Percentiles rank a stretch among this genome's conserved stretches.
phyloP scores from a whole-genome alignment of 1,140 invertebrate species.

The Cherax destructor region DNA sequence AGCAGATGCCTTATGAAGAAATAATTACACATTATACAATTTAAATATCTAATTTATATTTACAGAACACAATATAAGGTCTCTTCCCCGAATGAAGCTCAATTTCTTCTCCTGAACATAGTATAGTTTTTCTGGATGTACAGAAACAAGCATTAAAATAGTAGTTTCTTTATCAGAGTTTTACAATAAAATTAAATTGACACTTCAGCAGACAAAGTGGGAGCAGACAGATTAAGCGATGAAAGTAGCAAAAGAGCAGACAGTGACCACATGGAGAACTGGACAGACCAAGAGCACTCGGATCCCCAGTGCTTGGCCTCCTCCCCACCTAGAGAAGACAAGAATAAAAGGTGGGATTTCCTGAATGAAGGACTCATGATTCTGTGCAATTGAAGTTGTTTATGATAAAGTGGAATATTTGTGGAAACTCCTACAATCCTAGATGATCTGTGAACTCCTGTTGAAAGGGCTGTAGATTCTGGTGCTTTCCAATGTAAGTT shows the following conservation, averaged over 20 bases:
- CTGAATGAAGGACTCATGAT: background rate
- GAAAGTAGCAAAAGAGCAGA: slow-evolving; percentile 81
- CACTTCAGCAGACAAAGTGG: slow-evolving; percentile 75
- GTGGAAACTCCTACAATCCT: background rate
- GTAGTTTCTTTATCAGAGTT: background rate
- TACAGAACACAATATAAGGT: no score
- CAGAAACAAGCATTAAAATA: no score
- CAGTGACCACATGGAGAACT: slow-evolving; percentile 79
- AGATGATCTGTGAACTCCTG: background rate
- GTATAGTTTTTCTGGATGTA: no score
- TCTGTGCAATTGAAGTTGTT: background rate
- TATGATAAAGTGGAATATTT: background rate
- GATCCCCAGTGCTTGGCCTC: slow-evolving; percentile 77
- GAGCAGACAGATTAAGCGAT: slow-evolving; percentile 79
- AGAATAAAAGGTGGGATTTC: slow-evolving; percentile 79
- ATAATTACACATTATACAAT: no score
- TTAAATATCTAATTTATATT: no score
- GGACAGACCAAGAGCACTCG: slow-evolving; percentile 80
- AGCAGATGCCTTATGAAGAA: no score
- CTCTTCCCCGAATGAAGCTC: no score
- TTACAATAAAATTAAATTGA: background rate
- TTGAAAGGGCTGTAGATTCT: background rate
- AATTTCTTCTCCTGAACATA: no score
- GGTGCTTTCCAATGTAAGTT: no score
- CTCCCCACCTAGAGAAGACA: slow-evolving; percentile 78